Conservation (phyloP, 1,140 invertebrate genomes). For the Sinonovacula constricta region DNA sequence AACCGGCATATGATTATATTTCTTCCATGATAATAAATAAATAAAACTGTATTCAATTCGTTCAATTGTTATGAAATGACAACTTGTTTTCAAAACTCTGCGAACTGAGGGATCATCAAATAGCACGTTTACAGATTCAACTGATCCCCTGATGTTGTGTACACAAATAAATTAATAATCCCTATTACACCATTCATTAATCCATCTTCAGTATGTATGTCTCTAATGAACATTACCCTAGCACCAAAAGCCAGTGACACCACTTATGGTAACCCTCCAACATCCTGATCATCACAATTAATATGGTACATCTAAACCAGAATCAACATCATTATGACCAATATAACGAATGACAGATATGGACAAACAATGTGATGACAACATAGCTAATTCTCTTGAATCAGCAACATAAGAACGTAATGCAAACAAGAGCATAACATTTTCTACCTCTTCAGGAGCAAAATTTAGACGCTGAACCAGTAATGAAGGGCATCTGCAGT, state of each 20-base stretch:
- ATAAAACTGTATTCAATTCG: too few species aligned
- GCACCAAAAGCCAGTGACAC: conserved; percentile 1
- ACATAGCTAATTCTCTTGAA: not conserved
- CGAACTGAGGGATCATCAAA: conserved; percentile 36
- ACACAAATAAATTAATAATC: conserved; percentile 11
- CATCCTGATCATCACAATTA: conserved; percentile 10
- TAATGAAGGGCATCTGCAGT: not conserved
- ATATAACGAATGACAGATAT: conserved; percentile 17
- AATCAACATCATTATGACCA: conserved; percentile 17
- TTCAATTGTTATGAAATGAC: too few species aligned
- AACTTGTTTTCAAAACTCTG: conserved; percentile 1
- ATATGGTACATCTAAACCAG: conserved; percentile 21
- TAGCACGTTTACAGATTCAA: conserved; percentile 19
- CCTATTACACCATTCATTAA: conserved; percentile 41
- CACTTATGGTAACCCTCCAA: conserved; percentile 7
- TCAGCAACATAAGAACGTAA: not conserved
- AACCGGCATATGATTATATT: conserved; percentile 34
- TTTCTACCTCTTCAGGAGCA: not conserved
- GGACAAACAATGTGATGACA: not conserved
- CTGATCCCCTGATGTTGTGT: not conserved
- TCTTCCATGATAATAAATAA: not conserved
- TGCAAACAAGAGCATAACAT: conserved; percentile 36
- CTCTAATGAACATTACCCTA: conserved; percentile 31
- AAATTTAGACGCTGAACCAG: conserved; percentile 1
- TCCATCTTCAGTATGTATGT: conserved; percentile 28